These are phyloP conservation scores for Drosophila pachea DNA, from an alignment of 1,140 invertebrate species.

Conservation along the genomic window DNA sequence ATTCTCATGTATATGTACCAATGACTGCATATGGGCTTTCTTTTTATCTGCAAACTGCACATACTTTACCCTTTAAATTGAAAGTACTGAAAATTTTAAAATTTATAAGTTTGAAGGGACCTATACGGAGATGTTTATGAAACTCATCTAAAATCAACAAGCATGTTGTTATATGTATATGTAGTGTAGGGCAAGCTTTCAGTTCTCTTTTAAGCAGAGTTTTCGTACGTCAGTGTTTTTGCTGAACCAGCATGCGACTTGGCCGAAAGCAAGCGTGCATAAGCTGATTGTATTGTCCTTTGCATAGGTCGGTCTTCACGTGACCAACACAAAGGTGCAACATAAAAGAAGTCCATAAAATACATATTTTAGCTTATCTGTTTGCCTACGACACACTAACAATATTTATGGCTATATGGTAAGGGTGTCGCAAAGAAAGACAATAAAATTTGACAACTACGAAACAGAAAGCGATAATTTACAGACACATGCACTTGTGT, in stretches of 20 bases:
- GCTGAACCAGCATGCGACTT: conserved; percentile 17
- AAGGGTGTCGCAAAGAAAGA: conserved; percentile 39
- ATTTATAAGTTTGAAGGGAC: too few relatives aligned
- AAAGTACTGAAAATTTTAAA: too few relatives aligned
- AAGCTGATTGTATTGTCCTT: conserved; percentile 24
- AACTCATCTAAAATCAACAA: conserved; percentile 6
- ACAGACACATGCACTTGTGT: conserved; percentile 1
- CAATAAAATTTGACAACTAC: conserved; percentile 43
- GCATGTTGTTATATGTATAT: not conserved
- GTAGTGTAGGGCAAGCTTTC: conserved; percentile 8
- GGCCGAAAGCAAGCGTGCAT: conserved; percentile 24
- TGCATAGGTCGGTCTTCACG: conserved; percentile 21
- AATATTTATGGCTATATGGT: conserved; percentile 42
- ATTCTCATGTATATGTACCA: not conserved
- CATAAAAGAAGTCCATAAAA: conserved; percentile 22
- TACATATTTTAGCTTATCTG: conserved; percentile 45
- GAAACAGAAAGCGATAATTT: conserved; percentile 34
- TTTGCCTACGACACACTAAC: conserved; percentile 25
- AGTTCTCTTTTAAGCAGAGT: conserved; percentile 1
- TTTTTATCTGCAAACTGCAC: too few relatives aligned
- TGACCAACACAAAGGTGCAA: conserved; percentile 33
- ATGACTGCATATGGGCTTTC: too few relatives aligned
- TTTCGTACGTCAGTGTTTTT: conserved; percentile 31
- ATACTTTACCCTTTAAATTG: not conserved
- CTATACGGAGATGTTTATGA: not conserved